Conservation (phyloP, 1,140 invertebrate genomes). For the Protaetia brevitarsis region DNA sequence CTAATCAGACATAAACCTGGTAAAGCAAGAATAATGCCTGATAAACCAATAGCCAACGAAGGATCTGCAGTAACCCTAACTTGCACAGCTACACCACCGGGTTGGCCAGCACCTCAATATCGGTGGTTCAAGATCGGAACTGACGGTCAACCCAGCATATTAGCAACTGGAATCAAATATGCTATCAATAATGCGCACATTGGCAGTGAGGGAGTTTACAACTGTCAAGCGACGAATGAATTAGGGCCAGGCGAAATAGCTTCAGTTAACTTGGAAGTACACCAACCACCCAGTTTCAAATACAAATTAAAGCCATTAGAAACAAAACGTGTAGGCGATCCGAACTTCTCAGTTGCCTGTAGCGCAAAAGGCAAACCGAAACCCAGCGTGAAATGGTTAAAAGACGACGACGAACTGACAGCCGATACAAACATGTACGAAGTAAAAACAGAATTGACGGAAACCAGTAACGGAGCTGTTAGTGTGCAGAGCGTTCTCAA, state of each 20-base stretch:
- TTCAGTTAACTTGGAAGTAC: slow-evolving; percentile 77
- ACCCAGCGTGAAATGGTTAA: slow-evolving; percentile 80
- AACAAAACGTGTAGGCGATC: slow-evolving; percentile 75
- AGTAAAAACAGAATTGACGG: slow-evolving; percentile 71
- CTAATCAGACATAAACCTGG: slow-evolving; percentile 86
- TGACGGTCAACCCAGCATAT: slow-evolving; percentile 57
- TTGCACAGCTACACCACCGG: slow-evolving; percentile 80
- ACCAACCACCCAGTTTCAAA: slow-evolving; percentile 81
- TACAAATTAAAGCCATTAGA: slow-evolving; percentile 79
- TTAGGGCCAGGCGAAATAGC: slow-evolving; percentile 80
- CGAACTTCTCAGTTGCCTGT: slow-evolving; percentile 76
- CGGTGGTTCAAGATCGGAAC: slow-evolving; percentile 79
- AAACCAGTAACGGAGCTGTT: slow-evolving; percentile 71
- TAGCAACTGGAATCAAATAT: slow-evolving; percentile 76
- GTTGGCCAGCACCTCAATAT: slow-evolving; percentile 84
- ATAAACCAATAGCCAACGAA: slow-evolving; percentile 79
- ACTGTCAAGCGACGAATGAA: slow-evolving; percentile 85
- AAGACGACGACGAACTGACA: slow-evolving; percentile 76
- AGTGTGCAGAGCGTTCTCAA: slow-evolving; percentile 80
- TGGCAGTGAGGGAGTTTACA: slow-evolving; percentile 82
- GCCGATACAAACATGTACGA: slow-evolving; percentile 74
- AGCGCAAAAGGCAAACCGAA: slow-evolving; percentile 83
- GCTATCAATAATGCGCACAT: slow-evolving; percentile 80
- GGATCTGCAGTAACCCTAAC: slow-evolving; percentile 79
- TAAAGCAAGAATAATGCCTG: slow-evolving; percentile 75